Evolutionary conservation across 2,888 invertebrate species (phyloP).

Genomic region (Lamproptera curius): DNA sequence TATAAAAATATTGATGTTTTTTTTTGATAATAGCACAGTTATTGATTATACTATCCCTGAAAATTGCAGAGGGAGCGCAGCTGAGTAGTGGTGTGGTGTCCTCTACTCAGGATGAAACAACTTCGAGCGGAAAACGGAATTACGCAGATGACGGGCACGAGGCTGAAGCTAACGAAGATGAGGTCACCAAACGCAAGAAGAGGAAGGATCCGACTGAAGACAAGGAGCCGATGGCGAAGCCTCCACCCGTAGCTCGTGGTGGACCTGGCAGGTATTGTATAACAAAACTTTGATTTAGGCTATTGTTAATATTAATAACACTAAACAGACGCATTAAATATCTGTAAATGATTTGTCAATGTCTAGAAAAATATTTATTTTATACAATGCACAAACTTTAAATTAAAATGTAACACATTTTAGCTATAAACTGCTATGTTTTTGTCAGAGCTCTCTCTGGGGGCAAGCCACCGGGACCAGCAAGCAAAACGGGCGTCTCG

Average conservation of each 20-base stretch:
- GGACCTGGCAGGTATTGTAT: constrained; percentile 51
- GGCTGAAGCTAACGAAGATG: constrained; percentile 78
- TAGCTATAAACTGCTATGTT: no score
- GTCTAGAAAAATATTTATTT: no score
- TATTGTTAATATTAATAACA: no score
- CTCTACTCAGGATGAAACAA: constrained; percentile 59
- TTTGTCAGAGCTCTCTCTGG: constrained; percentile 55
- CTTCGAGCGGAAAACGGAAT: constrained; percentile 40
- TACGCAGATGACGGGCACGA: constrained; percentile 74
- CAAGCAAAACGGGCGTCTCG: constrained; percentile 70
- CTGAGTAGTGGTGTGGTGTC: constrained; percentile 61
- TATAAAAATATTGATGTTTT: no score
- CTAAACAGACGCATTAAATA: no score
- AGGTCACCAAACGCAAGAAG: constrained; percentile 84
- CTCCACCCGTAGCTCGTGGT: constrained; percentile 56
- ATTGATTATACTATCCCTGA: neutral
- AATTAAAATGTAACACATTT: no score
- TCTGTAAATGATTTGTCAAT: no score
- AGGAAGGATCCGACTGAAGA: constrained; percentile 83
- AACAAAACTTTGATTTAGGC: no score
- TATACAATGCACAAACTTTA: no score
- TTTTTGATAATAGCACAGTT: neutral
- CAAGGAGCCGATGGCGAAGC: constrained; percentile 76
- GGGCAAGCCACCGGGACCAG: constrained; percentile 73
- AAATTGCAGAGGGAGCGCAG: constrained; percentile 41